Evolutionary conservation across 2,113 vertebrate species (phyloP), one percentile per base, ranked within the genome.

Genomic region (Sylvietta virens): DNA sequence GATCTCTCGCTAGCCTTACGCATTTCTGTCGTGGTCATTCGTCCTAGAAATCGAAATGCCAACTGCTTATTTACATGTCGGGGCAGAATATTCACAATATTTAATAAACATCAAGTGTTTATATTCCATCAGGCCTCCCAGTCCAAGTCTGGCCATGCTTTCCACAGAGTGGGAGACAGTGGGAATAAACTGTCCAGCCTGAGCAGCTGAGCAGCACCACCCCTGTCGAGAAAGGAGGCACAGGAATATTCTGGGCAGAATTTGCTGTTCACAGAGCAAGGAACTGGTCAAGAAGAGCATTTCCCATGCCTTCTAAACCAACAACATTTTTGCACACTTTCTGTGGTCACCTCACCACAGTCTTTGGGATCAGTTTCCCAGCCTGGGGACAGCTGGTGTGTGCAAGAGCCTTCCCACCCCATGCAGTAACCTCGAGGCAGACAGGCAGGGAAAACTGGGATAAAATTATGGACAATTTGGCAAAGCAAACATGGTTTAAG

Each of bases 101-200:
- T 96, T 86, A 92, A 92, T 85, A 88, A 95, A 92, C 77, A 86
- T 9, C 45, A 23, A 48, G 57, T 92, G 82, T 88, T 95, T 89
- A 79, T 94, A 45, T 66, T 91, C 57, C 57, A 78, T 39, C 64
- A 83, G 82, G 47, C 50, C 81, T 88, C 60, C 50, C 45, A 39
- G 84, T 42, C 78, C 88, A 58, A 67, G 67, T 27, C 72, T 71
- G 76, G 67, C 72, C 82, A 39, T 20, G 74, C 35, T 92, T 92
- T 85, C 45, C n/a, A 54, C 50, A 30, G 30, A 69, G 50, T 56
- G 70, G 62, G 71, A 93, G 74, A 37, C 61, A 42, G 26, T 7
- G 56, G 76, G 80, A 90, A 30, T 30, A 82, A 81, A 79, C 78
- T 54, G 60, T 20, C 44, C 67, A 6, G 37, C 27, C 40, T 17